Base-by-base conservation (phyloP, 2,797 vertebrate genomes). In the Linurgus olivaceus region DNA sequence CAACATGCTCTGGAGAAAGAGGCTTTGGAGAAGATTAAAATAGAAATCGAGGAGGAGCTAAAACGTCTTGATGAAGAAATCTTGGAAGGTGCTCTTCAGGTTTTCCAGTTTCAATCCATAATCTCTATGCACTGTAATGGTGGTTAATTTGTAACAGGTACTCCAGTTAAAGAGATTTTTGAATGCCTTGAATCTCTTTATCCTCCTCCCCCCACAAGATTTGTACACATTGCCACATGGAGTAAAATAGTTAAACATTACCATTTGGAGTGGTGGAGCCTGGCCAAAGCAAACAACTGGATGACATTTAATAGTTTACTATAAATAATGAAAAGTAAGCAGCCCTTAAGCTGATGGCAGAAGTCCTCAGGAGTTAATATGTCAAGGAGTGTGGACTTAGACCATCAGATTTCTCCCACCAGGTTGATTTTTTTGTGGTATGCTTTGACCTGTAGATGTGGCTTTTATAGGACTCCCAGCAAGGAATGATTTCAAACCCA, bases 21-120 rank as follows among this genome's bases (percentile, higher is more conserved):
- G 71, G 75, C 96, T 94, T 96, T 97, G 87, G 97, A 97, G 86
- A 96, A 98, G 97, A 96, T 99, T 94, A 99, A 98, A 97, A 95
- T 92, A 83, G 98, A 99, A 98, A 98, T 99, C n/a, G 98, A 99
- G 83, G 98, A 99, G 93, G 98, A 99, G 85, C 97, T 99, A 88
- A 98, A 98, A 93, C 97, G 24, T 77, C 98, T 99, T 82, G 98
- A 99, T 92, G 98, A 98, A 85, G 98, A 99, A 96, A 98, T 99
- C 83, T 94, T 98, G 91, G 98, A 98, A 96, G 98, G 99, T 98
- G 58, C 91, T 93, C 74, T 86, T 83, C 88, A 62, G 70, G 31
- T 93, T 91, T 92, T 93, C 66, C 50, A 14, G 9, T 95, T 95
- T 90, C 85, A 72, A 3, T 88, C 3, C 1, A 81, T 94, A 86